These are phyloP conservation scores for Mugil cephalus DNA, from an alignment of 2,113 vertebrate species.

Conservation along the genomic window DNA sequence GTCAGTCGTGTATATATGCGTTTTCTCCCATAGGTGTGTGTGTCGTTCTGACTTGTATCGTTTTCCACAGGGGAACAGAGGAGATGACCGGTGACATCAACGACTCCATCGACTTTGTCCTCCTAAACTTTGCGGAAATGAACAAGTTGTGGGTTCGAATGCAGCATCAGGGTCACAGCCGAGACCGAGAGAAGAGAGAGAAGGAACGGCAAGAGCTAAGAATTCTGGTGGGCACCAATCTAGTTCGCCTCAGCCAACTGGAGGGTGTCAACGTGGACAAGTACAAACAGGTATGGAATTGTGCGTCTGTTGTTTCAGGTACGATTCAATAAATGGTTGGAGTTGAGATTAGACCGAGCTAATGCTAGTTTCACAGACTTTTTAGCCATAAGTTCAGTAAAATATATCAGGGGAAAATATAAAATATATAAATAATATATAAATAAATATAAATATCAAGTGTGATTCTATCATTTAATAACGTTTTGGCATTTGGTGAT, in stretches of 20 bases:
- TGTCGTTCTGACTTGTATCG: background rate
- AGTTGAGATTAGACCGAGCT: too few species aligned
- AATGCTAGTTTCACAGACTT: too few species aligned
- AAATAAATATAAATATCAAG: too few species aligned
- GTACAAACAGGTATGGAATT: slow-evolving; percentile 91
- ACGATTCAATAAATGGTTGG: too few species aligned
- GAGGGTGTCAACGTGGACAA: slow-evolving; percentile 98
- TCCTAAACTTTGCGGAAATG: slow-evolving; percentile 99
- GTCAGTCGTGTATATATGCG: too few species aligned
- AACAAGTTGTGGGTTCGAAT: slow-evolving; percentile 99
- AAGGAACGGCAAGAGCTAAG: slow-evolving; percentile 95
- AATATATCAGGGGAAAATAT: too few species aligned
- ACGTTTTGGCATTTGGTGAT: too few species aligned
- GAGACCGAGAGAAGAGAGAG: slow-evolving; percentile 96
- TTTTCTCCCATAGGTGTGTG: background rate
- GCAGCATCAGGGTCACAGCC: slow-evolving; percentile 98
- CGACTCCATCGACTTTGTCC: slow-evolving; percentile 97
- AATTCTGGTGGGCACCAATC: slow-evolving; percentile 97
- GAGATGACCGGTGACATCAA: slow-evolving; percentile 97
- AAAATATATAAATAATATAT: too few species aligned
- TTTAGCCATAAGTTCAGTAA: too few species aligned
- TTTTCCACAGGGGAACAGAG: slow-evolving; percentile 83
- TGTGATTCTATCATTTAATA: too few species aligned
- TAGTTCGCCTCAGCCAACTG: slow-evolving; percentile 97
- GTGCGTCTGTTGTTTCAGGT: too few species aligned